Evolutionary conservation across 2,113 vertebrate genomes (phyloP).

Genomic region (Puffinus mauretanicus): DNA sequence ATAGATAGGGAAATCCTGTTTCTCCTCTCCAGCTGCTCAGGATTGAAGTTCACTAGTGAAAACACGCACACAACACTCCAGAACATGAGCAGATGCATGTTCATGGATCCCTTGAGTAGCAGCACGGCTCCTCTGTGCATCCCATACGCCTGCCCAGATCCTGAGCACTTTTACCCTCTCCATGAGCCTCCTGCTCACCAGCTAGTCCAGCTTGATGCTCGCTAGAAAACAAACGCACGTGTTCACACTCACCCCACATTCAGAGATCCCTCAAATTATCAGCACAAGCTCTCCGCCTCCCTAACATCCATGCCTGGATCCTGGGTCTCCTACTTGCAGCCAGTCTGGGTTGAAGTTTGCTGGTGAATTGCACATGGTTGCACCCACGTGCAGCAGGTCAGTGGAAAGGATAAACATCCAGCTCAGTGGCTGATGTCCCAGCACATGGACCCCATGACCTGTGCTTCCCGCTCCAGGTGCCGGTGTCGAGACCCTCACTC

Average conservation of each 20-base stretch:
- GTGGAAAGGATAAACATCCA: not conserved
- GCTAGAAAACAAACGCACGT: fast-evolving
- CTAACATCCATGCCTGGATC: not conserved
- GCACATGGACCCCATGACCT: no score
- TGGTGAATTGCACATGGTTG: not conserved
- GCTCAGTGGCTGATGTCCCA: not conserved
- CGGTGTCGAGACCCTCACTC: no score
- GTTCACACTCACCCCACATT: not conserved
- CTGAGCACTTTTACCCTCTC: not conserved
- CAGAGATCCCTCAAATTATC: not conserved
- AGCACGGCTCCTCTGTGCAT: not conserved
- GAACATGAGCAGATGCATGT: not conserved
- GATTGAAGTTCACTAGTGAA: not conserved
- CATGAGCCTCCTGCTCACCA: not conserved
- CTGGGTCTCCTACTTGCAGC: not conserved
- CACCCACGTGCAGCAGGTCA: not conserved
- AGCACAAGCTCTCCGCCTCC: not conserved
- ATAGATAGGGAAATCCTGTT: not conserved
- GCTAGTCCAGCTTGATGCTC: not conserved
- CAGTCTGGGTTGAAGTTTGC: not conserved
- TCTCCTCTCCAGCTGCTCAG: not conserved
- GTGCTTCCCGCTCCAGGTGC: not conserved
- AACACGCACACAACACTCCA: not conserved
- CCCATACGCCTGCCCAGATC: not conserved
- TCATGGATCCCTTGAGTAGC: not conserved